These are phyloP conservation scores for Daubentonia madagascariensis DNA, from an alignment of 2,113 vertebrate species.

Conservation along the genomic window DNA sequence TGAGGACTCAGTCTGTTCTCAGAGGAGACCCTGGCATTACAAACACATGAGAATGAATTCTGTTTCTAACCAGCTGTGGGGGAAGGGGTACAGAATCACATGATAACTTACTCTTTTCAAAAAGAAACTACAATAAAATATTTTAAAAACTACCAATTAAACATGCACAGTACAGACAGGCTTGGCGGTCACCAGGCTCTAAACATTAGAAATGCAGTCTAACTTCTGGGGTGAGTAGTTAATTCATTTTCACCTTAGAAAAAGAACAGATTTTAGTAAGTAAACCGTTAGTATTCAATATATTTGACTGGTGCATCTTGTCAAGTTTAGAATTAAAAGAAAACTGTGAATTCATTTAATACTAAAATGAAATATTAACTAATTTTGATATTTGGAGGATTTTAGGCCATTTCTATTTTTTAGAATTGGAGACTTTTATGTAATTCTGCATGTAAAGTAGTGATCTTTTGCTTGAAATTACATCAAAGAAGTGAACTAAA, in stretches of 20 bases:
- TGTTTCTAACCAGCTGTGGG: background rate
- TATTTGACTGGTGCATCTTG: background rate
- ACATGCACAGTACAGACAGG: background rate
- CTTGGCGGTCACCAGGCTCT: background rate
- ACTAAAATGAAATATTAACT: background rate
- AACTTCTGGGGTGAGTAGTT: background rate
- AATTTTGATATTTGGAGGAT: background rate
- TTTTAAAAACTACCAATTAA: constrained; percentile 18
- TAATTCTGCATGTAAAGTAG: background rate
- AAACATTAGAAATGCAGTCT: background rate
- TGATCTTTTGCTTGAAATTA: background rate
- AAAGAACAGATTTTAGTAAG: background rate
- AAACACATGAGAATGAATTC: background rate
- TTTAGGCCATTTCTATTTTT: background rate
- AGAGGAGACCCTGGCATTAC: background rate
- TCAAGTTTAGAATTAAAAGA: background rate
- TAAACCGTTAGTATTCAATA: background rate
- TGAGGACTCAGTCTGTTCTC: background rate
- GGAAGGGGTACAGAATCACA: background rate
- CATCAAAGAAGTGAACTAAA: background rate
- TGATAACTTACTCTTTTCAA: background rate
- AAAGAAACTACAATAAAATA: background rate
- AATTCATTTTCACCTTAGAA: background rate
- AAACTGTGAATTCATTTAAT: background rate
- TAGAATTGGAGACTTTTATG: background rate